Percentiles rank a stretch among this genome's conserved stretches.
Evolutionary conservation across 2,113 vertebrate genomes (phyloP).

Genomic region (Puma concolor): DNA sequence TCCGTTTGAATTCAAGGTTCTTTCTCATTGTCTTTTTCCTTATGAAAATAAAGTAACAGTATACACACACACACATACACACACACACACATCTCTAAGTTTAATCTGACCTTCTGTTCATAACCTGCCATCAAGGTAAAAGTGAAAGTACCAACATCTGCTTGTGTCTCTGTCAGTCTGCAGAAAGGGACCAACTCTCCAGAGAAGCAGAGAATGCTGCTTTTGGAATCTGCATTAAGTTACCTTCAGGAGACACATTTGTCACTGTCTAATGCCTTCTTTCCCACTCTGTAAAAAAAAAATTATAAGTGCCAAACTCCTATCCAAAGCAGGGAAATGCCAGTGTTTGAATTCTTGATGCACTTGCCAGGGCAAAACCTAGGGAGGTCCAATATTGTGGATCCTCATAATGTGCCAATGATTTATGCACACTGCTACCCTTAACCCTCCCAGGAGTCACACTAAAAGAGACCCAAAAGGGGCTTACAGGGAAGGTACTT

Average conservation of each 20-base stretch:
- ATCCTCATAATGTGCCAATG: rapidly evolving
- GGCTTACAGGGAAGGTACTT: neutral
- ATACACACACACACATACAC: neutral
- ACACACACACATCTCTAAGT: neutral
- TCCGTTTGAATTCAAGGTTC: neutral
- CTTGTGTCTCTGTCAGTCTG: neutral
- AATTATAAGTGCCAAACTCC: neutral
- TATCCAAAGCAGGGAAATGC: neutral
- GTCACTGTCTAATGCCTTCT: neutral
- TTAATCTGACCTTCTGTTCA: neutral
- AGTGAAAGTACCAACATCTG: neutral
- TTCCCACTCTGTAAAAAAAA: neutral
- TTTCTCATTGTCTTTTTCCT: neutral
- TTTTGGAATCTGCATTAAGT: neutral
- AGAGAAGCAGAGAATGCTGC: neutral
- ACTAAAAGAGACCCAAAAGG: neutral
- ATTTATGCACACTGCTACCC: neutral
- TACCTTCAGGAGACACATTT: neutral
- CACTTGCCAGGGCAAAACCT: neutral
- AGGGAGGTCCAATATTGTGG: neutral
- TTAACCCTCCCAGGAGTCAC: neutral
- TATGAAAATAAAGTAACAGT: neutral
- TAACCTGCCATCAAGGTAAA: neutral
- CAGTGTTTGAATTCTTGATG: neutral
- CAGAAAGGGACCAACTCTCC: neutral